These are phyloP conservation scores for Masnerella sp. DNA, from an alignment of 2,888 invertebrate genomes.

Conservation along the genomic window DNA sequence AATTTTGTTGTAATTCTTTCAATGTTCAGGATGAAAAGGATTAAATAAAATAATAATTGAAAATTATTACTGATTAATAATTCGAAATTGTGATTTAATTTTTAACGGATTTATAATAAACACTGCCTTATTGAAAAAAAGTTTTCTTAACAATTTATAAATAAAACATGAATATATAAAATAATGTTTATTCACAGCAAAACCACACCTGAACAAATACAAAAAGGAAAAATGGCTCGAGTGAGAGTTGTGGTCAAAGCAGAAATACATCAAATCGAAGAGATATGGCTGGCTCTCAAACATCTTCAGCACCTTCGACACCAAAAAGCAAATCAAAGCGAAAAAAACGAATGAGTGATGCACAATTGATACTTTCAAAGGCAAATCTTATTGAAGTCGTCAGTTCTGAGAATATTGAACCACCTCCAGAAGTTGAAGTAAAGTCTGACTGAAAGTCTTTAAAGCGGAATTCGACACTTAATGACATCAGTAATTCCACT, in stretches of 20 bases:
- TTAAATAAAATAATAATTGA: too few species aligned
- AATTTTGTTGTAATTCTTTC: too few species aligned
- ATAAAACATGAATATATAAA: neutral
- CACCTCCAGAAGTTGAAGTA: neutral
- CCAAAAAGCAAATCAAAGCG: conserved; percentile 12
- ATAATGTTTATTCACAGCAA: conserved; percentile 59
- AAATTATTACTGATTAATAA: too few species aligned
- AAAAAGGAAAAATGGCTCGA: conserved; percentile 60
- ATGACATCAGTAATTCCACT: conserved; percentile 2
- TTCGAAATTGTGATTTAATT: too few species aligned
- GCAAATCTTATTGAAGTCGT: conserved; percentile 46
- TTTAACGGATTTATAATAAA: neutral
- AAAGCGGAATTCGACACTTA: conserved; percentile 13
- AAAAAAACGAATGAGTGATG: conserved; percentile 23
- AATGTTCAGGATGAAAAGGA: too few species aligned
- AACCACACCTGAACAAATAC: conserved; percentile 62
- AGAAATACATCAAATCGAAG: conserved; percentile 66
- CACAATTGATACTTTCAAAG: conserved; percentile 9
- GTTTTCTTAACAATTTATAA: neutral
- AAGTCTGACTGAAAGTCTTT: too few species aligned
- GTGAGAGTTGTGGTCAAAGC: conserved; percentile 68
- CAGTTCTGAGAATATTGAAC: conserved; percentile 60
- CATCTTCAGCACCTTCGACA: conserved; percentile 8
- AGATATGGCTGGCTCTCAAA: neutral
- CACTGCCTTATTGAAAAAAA: neutral